A percentile compares a stretch with the other conserved stretches of the same genome.
phyloP scores from a whole-genome alignment of 2,888 invertebrate species.

The Laothoe populi region DNA sequence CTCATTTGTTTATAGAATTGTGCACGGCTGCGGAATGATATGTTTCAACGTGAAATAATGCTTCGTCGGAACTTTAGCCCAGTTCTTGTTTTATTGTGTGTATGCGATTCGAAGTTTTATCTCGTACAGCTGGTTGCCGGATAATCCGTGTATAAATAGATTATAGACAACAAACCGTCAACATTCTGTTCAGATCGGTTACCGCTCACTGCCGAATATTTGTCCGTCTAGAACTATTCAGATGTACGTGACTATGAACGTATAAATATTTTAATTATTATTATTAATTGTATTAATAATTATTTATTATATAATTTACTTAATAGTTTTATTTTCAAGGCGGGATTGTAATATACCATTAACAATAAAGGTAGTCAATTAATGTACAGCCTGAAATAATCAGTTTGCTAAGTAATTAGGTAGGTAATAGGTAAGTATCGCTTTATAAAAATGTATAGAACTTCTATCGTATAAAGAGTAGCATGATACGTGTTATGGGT shows the following conservation, averaged over 20 bases:
- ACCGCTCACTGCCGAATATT: slow-evolving; percentile 50
- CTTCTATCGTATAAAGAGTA: no score
- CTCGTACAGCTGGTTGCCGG: slow-evolving; percentile 79
- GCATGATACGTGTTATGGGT: no score
- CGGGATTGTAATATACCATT: no score
- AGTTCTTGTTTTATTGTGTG: slow-evolving; percentile 74
- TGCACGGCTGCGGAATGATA: slow-evolving; percentile 69
- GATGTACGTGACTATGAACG: slow-evolving; percentile 44
- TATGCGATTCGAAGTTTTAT: slow-evolving; percentile 69
- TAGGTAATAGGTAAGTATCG: no score
- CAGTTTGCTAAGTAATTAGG: no score
- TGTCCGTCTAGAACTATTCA: slow-evolving; percentile 41
- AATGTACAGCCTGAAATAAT: no score
- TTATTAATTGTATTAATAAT: no score
- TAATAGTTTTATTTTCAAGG: no score
- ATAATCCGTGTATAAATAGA: slow-evolving; percentile 77
- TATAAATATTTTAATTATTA: slow-evolving; percentile 48
- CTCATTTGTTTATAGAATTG: slow-evolving; percentile 75
- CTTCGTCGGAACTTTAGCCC: slow-evolving; percentile 63
- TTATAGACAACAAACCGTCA: slow-evolving; percentile 72
- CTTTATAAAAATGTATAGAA: no score
- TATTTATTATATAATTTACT: no score
- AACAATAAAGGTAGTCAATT: no score
- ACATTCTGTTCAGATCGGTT: slow-evolving; percentile 51
- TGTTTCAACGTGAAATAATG: slow-evolving; percentile 74